A percentile compares a stretch with the other conserved stretches of the same genome.
phyloP scores from a whole-genome alignment of 2,888 invertebrate genomes.

The Rambutsinella grinnellia region DNA sequence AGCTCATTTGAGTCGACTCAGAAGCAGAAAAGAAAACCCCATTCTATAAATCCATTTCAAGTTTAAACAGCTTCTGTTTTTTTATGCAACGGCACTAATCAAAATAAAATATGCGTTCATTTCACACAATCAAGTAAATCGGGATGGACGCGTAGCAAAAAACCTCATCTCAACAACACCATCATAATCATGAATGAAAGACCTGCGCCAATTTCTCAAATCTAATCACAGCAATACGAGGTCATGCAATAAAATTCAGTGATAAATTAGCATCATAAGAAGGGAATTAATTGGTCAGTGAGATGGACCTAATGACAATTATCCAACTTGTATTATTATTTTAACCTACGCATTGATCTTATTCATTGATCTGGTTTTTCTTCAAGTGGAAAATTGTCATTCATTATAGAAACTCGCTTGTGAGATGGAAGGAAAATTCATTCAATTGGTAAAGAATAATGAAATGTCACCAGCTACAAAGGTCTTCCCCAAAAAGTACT shows the following conservation, averaged over 20 bases:
- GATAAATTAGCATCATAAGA: constrained; percentile 48
- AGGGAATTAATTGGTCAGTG: constrained; percentile 48
- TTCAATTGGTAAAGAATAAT: too few species aligned
- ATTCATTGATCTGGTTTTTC: constrained; percentile 34
- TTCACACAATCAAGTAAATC: constrained; percentile 3
- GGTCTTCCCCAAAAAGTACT: too few species aligned
- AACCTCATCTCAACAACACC: too few species aligned
- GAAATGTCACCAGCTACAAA: too few species aligned
- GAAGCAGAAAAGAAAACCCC: not conserved
- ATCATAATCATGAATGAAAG: too few species aligned
- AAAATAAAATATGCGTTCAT: not conserved
- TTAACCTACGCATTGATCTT: constrained; percentile 15
- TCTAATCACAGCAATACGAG: constrained; percentile 7
- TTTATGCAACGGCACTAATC: not conserved
- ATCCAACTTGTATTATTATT: constrained; percentile 16
- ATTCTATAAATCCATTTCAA: not conserved
- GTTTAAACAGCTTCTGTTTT: not conserved
- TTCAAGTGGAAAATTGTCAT: too few species aligned
- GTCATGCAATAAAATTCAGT: constrained; percentile 39
- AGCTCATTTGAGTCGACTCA: constrained; percentile 16
- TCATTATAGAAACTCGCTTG: too few species aligned
- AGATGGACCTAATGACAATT: constrained; percentile 44
- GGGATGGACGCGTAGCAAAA: too few species aligned
- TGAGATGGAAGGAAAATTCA: too few species aligned
- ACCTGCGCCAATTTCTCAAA: not conserved